A percentile compares a stretch with the other conserved stretches of the same genome.
Conservation (phyloP, 2,797 vertebrate genomes). For the Microchirus variegatus region DNA sequence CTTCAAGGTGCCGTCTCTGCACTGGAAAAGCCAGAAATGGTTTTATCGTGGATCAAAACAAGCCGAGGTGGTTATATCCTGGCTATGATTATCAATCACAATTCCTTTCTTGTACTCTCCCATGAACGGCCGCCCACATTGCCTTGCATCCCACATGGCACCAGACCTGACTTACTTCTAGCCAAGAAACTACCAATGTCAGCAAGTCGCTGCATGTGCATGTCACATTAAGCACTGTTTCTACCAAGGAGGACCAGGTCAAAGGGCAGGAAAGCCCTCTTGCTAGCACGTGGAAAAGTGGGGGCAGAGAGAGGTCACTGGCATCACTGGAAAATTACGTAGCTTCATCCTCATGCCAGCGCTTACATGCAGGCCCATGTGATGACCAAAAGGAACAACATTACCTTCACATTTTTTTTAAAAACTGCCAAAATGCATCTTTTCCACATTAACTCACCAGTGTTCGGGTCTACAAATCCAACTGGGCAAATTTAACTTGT, state of each 20-base stretch:
- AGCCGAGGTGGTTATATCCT: background rate
- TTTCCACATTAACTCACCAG: background rate
- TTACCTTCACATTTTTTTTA: background rate
- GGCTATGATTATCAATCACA: slow-evolving; percentile 3
- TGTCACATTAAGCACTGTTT: slow-evolving; percentile 18
- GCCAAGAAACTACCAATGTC: background rate
- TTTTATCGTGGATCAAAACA: slow-evolving; percentile 11
- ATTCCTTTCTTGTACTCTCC: background rate
- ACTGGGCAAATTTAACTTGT: background rate
- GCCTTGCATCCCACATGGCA: background rate
- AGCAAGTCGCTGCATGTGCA: slow-evolving; percentile 18
- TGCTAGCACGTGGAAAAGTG: slow-evolving; percentile 9
- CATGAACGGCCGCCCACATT: background rate
- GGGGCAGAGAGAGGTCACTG: slow-evolving; percentile 7
- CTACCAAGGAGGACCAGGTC: slow-evolving; percentile 33
- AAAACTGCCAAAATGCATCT: background rate
- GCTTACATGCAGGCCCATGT: slow-evolving; percentile 18
- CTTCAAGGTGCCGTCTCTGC: slow-evolving; percentile 22
- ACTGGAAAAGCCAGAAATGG: slow-evolving; percentile 5
- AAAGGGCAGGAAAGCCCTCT: slow-evolving; percentile 45
- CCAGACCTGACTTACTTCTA: background rate
- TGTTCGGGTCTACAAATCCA: background rate
- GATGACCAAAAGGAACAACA: background rate
- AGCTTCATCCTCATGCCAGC: slow-evolving; percentile 9
- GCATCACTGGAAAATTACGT: slow-evolving; percentile 15